Percentiles rank a stretch among this genome's conserved stretches.
phyloP scores from a whole-genome alignment of 2,113 vertebrate species.

The Clinocottus analis region DNA sequence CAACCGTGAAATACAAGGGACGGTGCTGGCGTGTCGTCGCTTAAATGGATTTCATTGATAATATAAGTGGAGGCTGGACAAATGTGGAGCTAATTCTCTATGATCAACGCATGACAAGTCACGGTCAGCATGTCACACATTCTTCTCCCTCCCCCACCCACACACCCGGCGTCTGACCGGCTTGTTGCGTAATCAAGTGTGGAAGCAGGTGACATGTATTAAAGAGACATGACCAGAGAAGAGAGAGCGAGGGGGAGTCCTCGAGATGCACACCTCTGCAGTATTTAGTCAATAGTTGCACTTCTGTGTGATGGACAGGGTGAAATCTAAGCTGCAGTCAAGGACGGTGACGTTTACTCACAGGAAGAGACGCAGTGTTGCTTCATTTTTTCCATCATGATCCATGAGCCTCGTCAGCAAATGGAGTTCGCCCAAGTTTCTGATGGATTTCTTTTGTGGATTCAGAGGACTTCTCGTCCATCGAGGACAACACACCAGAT shows the following conservation, averaged over 20 bases:
- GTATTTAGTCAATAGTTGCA: conserved; percentile 25
- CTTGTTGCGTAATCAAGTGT: conserved; percentile 50
- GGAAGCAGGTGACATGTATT: conserved; percentile 38
- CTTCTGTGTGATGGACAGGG: conserved; percentile 39
- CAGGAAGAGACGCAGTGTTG: not conserved
- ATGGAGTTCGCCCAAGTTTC: not conserved
- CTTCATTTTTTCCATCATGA: not conserved
- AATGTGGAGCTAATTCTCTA: conserved; percentile 18
- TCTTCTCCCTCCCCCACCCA: not conserved
- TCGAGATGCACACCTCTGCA: conserved; percentile 21
- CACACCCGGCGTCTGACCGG: conserved; percentile 5
- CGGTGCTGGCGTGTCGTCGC: not conserved
- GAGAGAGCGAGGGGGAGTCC: not conserved
- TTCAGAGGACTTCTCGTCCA: not conserved
- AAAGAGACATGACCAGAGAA: conserved; percentile 27
- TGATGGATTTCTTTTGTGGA: too few species aligned
- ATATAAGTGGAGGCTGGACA: not conserved
- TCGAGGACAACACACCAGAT: not conserved
- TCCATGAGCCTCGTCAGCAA: not conserved
- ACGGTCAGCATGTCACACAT: conserved; percentile 23
- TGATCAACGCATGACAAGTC: not conserved
- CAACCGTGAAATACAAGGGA: too few species aligned
- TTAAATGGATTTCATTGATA: conserved; percentile 35
- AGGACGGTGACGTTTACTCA: conserved; percentile 12
- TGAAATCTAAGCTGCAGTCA: conserved; percentile 35